Conservation (phyloP, 2,797 vertebrate genomes). For the Kryptopterus vitreolus region DNA sequence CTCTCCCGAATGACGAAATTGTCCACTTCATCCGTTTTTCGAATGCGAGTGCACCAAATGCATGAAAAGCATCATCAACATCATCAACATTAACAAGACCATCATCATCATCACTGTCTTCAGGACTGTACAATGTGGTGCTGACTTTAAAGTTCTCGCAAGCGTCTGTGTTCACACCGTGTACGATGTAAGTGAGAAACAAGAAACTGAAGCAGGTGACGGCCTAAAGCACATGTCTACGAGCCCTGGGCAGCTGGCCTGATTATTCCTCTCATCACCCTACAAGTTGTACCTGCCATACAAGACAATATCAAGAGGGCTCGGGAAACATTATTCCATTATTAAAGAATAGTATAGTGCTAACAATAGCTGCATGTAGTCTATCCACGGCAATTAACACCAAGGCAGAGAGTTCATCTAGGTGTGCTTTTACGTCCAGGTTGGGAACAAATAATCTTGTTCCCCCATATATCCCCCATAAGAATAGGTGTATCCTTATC, state of each 20-base stretch:
- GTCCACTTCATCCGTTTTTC: constrained; percentile 31
- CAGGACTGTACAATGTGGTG: constrained; percentile 19
- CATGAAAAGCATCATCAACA: constrained; percentile 35
- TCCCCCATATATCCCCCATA: no score
- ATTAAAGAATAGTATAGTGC: not conserved
- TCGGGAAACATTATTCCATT: not conserved
- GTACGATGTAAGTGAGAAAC: not conserved
- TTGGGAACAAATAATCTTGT: not conserved
- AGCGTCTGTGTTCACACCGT: not conserved
- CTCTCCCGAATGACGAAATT: constrained; percentile 37
- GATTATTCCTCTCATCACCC: constrained; percentile 42
- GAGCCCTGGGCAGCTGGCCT: constrained; percentile 18
- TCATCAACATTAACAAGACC: constrained; percentile 4
- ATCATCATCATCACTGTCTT: not conserved
- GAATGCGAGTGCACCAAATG: constrained; percentile 27
- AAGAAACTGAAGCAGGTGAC: constrained; percentile 24
- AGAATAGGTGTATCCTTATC: not conserved
- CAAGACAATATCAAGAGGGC: not conserved
- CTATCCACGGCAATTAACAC: not conserved
- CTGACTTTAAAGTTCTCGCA: not conserved
- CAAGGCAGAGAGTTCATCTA: not conserved
- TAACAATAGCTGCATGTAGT: not conserved
- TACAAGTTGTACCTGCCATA: constrained; percentile 33
- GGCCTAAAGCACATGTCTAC: constrained; percentile 15
- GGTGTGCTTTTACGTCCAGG: not conserved